Conservation (phyloP, 2,888 invertebrate species). For the Heteropelma amictum region DNA sequence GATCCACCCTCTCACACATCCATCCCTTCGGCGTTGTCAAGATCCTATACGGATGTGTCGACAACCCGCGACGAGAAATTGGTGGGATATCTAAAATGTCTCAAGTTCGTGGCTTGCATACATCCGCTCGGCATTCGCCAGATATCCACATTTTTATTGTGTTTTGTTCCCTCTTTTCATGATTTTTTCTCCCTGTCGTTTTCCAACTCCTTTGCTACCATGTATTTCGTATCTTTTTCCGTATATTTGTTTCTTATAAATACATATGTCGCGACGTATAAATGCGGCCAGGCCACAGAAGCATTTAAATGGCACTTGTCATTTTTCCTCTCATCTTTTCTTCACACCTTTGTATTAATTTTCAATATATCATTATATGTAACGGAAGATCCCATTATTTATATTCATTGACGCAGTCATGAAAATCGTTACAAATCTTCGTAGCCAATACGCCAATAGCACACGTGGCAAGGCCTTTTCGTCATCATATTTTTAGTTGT, state of each 20-base stretch:
- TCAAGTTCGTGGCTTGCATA: slow-evolving; percentile 12
- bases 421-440: too few species aligned
- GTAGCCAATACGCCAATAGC: too few species aligned
- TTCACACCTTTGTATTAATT: too few species aligned
- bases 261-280: neutral
- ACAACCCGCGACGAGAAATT: slow-evolving; percentile 73
- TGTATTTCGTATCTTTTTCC: slow-evolving; percentile 5
- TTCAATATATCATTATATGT: too few species aligned
- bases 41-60: slow-evolving; percentile 69
- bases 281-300: too few species aligned
- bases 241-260: neutral
- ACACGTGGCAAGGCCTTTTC: too few species aligned
- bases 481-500: too few species aligned
- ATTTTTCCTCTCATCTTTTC: too few species aligned
- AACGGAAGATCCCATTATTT: too few species aligned
- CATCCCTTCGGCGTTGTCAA: slow-evolving; percentile 65
- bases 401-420: too few species aligned
- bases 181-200: neutral
- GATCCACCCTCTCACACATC: slow-evolving; percentile 60
- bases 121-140: slow-evolving; percentile 37
- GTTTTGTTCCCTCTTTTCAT: neutral
- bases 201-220: neutral
- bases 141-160: neutral
- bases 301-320: too few species aligned
- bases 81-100: slow-evolving; percentile 71